Percentiles rank a stretch among this genome's conserved stretches.
Conservation (phyloP, 1,140 invertebrate genomes). For the Apolygus lucorum region DNA sequence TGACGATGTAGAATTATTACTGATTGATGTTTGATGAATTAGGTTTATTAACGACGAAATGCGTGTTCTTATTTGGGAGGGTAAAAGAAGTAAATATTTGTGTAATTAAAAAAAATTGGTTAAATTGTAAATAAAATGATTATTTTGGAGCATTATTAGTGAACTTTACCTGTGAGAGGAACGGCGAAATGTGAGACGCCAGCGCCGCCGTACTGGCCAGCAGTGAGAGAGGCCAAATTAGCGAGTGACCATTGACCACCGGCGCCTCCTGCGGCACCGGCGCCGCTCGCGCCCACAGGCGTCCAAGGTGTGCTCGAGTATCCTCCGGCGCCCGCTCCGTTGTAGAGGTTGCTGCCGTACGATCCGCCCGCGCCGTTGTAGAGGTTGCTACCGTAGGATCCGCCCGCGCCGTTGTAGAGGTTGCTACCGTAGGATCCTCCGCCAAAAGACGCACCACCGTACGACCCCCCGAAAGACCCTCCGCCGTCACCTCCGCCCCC, state of each 20-base stretch:
- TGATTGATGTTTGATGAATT: background rate
- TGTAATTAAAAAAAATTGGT: no score
- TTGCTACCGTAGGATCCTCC: background rate
- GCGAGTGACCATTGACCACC: background rate
- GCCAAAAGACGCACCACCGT: background rate
- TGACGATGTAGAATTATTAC: background rate
- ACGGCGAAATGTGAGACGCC: background rate
- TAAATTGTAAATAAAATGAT: background rate
- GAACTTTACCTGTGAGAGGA: background rate
- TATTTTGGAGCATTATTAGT: background rate
- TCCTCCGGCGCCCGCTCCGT: no score
- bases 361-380: no score
- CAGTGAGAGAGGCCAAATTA: background rate
- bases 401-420: background rate
- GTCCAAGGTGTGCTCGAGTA: background rate
- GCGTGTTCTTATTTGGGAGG: no score
- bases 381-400: background rate
- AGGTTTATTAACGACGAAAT: background rate
- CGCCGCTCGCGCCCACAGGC: background rate
- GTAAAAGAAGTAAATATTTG: no score
- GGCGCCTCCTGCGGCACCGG: background rate
- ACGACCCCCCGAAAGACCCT: background rate
- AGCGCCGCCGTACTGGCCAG: background rate
- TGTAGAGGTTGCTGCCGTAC: no score
- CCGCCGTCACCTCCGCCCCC: no score